Evolutionary conservation across 2,113 vertebrate genomes (phyloP), one percentile per base, ranked within the genome.

Genomic region (Panurus biarmicus): DNA sequence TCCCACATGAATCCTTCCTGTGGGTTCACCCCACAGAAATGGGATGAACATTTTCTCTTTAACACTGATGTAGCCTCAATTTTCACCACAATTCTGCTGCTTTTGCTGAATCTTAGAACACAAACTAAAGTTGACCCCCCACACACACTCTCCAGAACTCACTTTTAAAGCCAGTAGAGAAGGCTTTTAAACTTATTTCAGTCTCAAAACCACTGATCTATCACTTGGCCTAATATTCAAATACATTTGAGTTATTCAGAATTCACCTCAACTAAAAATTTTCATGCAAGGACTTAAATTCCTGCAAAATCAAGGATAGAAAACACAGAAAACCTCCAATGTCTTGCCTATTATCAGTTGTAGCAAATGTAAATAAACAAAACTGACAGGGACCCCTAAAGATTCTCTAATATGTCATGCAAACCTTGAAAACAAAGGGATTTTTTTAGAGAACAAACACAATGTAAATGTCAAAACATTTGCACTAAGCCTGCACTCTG

Each of bases 321-420:
- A 38, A 4, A 4, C 0, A 1, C 36, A 50, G 17, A 44, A 31
- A 17, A 6, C 3, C 7, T 54, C 22, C 23, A 45, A 11, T 12
- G 12, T 26, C 36, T 45, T 57, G 25, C 67, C 67, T 79, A 50
- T 8, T 69, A 69, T 20, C 40, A 88, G 6, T 35, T 47, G 42
- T 7, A 83, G 26, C 11, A 86, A 86, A 75, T 28, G 4, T 36
- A 82, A 67, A n/a, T 21, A 51, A 51, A 69, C 5, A 50, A n/a
- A 42, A 33, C 7, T 29, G 53, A 11, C 7, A 62, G 20, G 2
- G 6, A 62, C 8, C 4, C 12, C 35, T 64, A 72, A 47, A 36
- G 61, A 87, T 38, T 42, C 23, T 45, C n/a, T 50, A 33, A 29
- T 15, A 36, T 28, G 22, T 26, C 38, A 40, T 15, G 25, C 21